phyloP scores from a whole-genome alignment of 35 echinoderm and acorn worm genomes.

The Amphiura filiformis region DNA sequence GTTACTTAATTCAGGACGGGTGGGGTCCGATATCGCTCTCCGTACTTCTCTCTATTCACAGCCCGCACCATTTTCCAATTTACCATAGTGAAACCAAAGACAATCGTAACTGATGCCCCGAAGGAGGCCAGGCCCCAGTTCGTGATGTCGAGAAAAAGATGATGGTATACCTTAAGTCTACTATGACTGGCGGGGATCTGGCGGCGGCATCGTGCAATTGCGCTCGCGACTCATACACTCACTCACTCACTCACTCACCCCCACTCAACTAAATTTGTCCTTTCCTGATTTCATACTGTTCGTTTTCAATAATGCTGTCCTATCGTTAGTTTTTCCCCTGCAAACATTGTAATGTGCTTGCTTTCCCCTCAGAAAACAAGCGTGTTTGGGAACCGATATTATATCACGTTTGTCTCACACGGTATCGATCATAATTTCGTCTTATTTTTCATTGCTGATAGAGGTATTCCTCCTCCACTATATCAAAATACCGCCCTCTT shows the following conservation, averaged over 20 bases:
- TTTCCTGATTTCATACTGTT: neutral
- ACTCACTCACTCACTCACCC: too few relatives aligned
- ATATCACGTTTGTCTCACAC: too few relatives aligned
- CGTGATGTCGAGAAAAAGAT: neutral
- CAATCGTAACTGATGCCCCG: neutral
- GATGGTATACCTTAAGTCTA: neutral
- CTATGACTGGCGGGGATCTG: neutral
- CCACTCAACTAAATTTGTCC: neutral
- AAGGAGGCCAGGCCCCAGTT: conserved; percentile 1
- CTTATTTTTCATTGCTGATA: too few relatives aligned
- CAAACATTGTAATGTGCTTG: neutral
- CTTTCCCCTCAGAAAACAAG: too few relatives aligned
- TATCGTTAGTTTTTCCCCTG: neutral
- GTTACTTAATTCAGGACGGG: too few relatives aligned
- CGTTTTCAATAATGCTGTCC: conserved; percentile 3
- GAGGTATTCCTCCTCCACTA: too few relatives aligned
- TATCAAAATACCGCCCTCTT: too few relatives aligned
- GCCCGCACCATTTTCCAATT: conserved; percentile 9
- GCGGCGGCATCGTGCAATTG: too few relatives aligned
- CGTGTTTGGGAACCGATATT: too few relatives aligned
- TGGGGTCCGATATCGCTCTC: too few relatives aligned
- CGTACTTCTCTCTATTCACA: too few relatives aligned
- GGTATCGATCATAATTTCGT: too few relatives aligned
- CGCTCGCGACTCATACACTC: neutral
- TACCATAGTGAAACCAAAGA: neutral